Base-by-base conservation (phyloP, 2,797 vertebrate species). In the Carduelis carduelis region DNA sequence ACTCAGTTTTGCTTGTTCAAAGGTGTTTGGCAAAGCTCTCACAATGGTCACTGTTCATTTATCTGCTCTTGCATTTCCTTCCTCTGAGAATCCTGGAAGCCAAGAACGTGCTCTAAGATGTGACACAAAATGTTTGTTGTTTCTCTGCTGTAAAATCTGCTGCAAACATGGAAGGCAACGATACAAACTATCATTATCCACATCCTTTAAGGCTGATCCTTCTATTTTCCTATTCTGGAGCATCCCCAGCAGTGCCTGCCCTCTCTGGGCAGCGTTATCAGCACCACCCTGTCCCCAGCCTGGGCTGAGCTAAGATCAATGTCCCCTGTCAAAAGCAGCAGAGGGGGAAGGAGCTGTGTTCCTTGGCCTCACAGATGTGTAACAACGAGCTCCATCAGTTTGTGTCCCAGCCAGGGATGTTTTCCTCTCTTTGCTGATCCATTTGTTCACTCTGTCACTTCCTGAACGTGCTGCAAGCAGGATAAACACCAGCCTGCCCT, bases 391-490 rank as follows among this genome's bases (percentile, higher is more conserved):
- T 43, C 57, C 12, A 1, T n/a, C 34, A 4, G 34, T 16, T 5
- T 34, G 30, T 4, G 5, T 27, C 52, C 63, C 77, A 44, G 68
- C 22, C 81, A 30, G 47, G 28, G 39, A 43, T 63, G 6, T 55
- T 56, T 59, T 57, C 52, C 57, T 43, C 61, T 32, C 71, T 34
- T 57, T 2, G 8, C 70, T n/a, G 52, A 50, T 49, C 64, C 9
- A 0, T 50, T 47, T 44, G 44, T 32, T 81, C 9, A 0, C 0
- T 0, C 63, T 43, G 4, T 22, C 0, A 0, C 49, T n/a, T 53
- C n/a, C 78, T 53, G 37, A 44, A 49, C 1, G 1, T 1, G 3
- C 75, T 68, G 49, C 63, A 28, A 18, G 55, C 55, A 17, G n/a
- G 21, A 60, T 3, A 8, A 60, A 60, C 3, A 27, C 4, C 76